These are phyloP conservation scores for Acanthurus tractus DNA, from an alignment of 2,797 vertebrate genomes.

Conservation along the genomic window DNA sequence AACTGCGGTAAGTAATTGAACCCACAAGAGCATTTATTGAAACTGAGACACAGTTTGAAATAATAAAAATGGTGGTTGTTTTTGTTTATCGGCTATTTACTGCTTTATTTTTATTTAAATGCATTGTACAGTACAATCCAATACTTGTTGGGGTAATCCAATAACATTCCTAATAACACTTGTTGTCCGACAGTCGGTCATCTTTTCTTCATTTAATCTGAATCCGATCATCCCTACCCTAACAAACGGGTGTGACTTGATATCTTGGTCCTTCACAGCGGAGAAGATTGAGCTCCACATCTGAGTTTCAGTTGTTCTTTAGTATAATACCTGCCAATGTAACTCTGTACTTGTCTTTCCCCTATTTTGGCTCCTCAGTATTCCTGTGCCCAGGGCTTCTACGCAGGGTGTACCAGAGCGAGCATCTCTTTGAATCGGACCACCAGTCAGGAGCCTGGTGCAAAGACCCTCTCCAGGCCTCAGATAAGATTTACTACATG, in stretches of 20 bases:
- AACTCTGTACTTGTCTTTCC: constrained; percentile 84
- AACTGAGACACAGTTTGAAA: constrained; percentile 16
- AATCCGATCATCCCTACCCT: constrained; percentile 17
- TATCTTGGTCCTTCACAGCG: neutral
- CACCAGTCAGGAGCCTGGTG: constrained; percentile 99
- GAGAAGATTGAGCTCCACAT: constrained; percentile 12
- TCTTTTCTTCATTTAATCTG: constrained; percentile 15
- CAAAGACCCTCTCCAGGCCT: constrained; percentile 98
- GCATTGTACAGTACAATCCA: constrained; percentile 6
- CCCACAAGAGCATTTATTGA: constrained; percentile 1
- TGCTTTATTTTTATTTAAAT: constrained; percentile 26
- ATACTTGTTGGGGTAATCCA: neutral
- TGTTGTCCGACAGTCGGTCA: constrained; percentile 14
- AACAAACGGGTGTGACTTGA: neutral
- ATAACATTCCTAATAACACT: constrained; percentile 5
- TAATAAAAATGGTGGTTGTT: neutral
- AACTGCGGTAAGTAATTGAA: constrained; percentile 32
- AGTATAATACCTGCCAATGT: constrained; percentile 81
- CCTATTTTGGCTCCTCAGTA: constrained; percentile 91
- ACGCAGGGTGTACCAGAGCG: constrained; percentile 97
- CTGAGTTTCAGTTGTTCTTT: constrained; percentile 2
- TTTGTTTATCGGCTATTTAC: neutral
- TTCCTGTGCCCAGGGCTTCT: constrained; percentile 99
- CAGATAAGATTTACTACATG: constrained; percentile 99
- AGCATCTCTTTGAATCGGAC: constrained; percentile 98